A percentile compares a stretch with the other conserved stretches of the same genome.
Conservation (phyloP, 2,113 vertebrate genomes). For the Alexandromys fortis region DNA sequence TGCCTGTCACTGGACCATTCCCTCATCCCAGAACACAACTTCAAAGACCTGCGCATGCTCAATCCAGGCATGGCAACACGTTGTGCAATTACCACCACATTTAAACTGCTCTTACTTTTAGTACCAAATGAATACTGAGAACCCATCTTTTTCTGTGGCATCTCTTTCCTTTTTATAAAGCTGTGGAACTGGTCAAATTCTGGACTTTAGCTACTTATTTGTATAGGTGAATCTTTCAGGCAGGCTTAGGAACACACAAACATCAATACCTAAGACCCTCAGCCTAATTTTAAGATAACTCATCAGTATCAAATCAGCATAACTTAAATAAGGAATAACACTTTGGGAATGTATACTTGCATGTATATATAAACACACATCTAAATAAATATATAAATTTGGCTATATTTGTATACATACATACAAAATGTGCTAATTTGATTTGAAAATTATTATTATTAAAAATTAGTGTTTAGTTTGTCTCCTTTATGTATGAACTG, state of each 20-base stretch:
- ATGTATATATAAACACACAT: not conserved
- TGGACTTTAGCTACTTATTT: constrained; percentile 23
- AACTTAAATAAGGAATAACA: constrained; percentile 44
- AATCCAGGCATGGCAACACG: not conserved
- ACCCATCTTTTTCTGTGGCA: not conserved
- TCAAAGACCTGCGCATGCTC: not conserved
- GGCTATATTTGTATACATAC: not conserved
- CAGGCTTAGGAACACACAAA: not conserved
- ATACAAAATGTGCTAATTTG: not conserved
- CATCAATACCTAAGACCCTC: not conserved
- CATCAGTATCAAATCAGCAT: not conserved
- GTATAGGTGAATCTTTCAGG: constrained; percentile 34
- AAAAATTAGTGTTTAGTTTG: constrained; percentile 32
- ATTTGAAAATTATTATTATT: constrained; percentile 43
- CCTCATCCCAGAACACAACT: not conserved
- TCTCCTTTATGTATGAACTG: constrained; percentile 18
- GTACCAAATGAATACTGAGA: constrained; percentile 17
- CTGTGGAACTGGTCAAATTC: constrained; percentile 26
- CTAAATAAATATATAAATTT: not conserved
- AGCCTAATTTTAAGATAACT: not conserved
- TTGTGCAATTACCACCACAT: not conserved
- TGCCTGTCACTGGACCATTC: not conserved
- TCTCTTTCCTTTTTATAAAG: constrained; percentile 29
- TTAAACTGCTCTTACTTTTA: constrained; percentile 44
- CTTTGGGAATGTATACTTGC: not conserved